Conservation (phyloP, 2,888 invertebrate genomes). For the Fragum whitleyi region DNA sequence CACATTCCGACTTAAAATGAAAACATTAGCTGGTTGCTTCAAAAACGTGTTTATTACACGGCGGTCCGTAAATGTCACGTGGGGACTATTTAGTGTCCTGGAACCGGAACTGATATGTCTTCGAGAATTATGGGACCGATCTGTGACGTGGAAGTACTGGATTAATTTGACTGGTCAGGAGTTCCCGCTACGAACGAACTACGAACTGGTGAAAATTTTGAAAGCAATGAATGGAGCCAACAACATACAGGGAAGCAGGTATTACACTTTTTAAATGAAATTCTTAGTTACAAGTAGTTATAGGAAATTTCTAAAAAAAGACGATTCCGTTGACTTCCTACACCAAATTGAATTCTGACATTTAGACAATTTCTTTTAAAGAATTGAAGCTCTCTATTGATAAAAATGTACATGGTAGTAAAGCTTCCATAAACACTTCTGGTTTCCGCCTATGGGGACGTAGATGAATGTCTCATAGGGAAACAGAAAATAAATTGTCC, state of each 20-base stretch:
- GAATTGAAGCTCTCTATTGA: too few species aligned
- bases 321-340: not conserved
- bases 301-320: not conserved
- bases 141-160: conserved; percentile 78
- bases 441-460: too few species aligned
- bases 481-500: too few species aligned
- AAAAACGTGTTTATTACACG: conserved; percentile 73
- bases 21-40: conserved; percentile 67
- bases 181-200: conserved; percentile 81
- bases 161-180: conserved; percentile 83
- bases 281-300: not conserved
- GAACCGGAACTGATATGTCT: conserved; percentile 78
- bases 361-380: not conserved
- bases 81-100: conserved; percentile 76
- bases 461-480: too few species aligned
- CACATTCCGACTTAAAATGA: conserved; percentile 42
- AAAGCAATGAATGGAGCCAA: conserved; percentile 78
- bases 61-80: conserved; percentile 67
- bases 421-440: too few species aligned
- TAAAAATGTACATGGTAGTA: too few species aligned
- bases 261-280: not conserved
- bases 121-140: conserved; percentile 60
- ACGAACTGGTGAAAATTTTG: conserved; percentile 79
- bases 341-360: not conserved
- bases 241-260: conserved; percentile 70